phyloP scores from a whole-genome alignment of 2,888 invertebrate species.

The Gandaritis pyraliata region DNA sequence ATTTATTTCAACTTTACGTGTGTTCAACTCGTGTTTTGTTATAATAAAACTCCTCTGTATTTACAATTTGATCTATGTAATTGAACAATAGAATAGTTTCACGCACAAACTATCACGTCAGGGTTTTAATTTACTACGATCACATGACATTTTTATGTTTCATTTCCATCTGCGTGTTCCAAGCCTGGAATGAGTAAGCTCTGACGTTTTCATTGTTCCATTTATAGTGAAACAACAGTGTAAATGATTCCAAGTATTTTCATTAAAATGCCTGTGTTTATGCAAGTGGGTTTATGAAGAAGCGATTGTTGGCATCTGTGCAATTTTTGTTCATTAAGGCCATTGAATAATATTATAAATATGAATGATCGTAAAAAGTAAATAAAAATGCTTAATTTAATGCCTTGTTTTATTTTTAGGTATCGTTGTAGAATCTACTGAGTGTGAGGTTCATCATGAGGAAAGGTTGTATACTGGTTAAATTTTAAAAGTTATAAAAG shows the following conservation, averaged over 20 bases:
- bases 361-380: slow-evolving; percentile 57
- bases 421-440: no score
- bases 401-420: slow-evolving; percentile 6
- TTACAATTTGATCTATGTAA: background rate
- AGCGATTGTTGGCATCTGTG: slow-evolving; percentile 49
- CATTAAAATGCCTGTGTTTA: slow-evolving; percentile 31
- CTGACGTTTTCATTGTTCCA: slow-evolving; percentile 32
- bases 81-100: slow-evolving; percentile 3
- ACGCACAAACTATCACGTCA: background rate
- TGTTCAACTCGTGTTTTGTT: no score
- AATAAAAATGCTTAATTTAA: slow-evolving; percentile 61
- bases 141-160: slow-evolving; percentile 34
- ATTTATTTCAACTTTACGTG: no score
- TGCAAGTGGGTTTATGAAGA: slow-evolving; percentile 32
- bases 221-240: slow-evolving; percentile 22
- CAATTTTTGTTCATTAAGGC: slow-evolving; percentile 52
- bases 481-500: no score
- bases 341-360: slow-evolving; percentile 46
- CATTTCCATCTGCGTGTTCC: slow-evolving; percentile 29
- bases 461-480: no score
- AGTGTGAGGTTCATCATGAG: no score
- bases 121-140: slow-evolving; percentile 35
- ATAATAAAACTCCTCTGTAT: no score
- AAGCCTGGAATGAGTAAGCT: slow-evolving; percentile 23
- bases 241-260: slow-evolving; percentile 31